Conservation (phyloP, 2,888 invertebrate genomes). For the Tiliacea citrago region DNA sequence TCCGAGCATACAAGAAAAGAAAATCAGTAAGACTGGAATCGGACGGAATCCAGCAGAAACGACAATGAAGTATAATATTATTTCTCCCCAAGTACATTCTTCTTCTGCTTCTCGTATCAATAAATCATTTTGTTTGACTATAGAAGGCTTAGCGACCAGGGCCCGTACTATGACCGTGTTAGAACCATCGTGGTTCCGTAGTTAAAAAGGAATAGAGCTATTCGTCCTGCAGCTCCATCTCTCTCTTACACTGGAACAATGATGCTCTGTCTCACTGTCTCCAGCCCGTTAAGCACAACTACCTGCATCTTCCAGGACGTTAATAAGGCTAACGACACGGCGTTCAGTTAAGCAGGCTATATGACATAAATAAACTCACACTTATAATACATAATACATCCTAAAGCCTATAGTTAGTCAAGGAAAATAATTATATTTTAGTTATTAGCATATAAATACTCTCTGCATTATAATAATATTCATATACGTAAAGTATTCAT, state of each 20-base stretch:
- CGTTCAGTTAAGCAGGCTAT: background rate
- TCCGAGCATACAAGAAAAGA: background rate
- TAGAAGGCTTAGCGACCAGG: background rate
- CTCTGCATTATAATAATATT: too few relatives aligned
- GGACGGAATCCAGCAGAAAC: background rate
- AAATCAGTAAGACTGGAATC: background rate
- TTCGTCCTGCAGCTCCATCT: too few relatives aligned
- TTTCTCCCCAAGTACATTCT: background rate
- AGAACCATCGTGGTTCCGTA: too few relatives aligned
- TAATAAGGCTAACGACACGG: background rate
- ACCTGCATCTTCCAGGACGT: background rate
- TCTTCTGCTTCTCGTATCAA: background rate
- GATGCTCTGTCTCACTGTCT: background rate
- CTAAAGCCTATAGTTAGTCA: background rate
- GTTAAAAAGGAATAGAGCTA: too few relatives aligned
- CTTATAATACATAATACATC: too few relatives aligned
- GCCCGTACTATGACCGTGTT: too few relatives aligned
- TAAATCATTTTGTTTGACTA: background rate
- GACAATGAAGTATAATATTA: background rate
- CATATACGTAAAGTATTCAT: background rate
- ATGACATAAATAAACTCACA: constrained; percentile 7
- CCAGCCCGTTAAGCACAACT: too few relatives aligned
- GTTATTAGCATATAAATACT: constrained; percentile 29
- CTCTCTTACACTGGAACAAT: too few relatives aligned
- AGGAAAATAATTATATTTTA: constrained; percentile 16